Evolutionary conservation across 1,140 invertebrate genomes (phyloP).

Genomic region (Sarcophaga peregrina): DNA sequence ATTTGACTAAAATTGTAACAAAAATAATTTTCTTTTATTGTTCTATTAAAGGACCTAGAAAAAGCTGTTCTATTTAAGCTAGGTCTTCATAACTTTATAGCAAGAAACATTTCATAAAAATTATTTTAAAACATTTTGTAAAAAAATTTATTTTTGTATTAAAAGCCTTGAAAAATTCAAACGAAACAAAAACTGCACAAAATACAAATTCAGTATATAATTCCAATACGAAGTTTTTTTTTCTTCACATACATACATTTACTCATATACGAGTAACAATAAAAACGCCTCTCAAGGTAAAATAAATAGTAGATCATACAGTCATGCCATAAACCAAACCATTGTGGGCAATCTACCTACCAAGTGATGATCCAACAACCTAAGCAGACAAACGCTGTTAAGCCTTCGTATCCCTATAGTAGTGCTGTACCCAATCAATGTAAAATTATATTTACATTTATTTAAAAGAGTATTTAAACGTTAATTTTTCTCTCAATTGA

Average conservation of each 20-base stretch:
- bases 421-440: not conserved
- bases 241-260: not conserved
- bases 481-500: too few relatives aligned
- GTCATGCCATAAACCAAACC: not conserved
- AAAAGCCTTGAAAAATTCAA: conserved; percentile 35
- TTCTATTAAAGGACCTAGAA: conserved; percentile 35
- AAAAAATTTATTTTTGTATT: not conserved
- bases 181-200: conserved; percentile 5
- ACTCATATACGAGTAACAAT: too few relatives aligned
- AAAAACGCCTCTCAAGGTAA: conserved; percentile 27
- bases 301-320: conserved; percentile 32
- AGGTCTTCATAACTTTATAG: conserved; percentile 21
- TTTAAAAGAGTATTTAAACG: not conserved
- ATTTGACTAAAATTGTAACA: too few relatives aligned
- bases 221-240: conserved; percentile 26
- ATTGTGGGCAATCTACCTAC: not conserved
- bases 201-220: not conserved
- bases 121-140: not conserved
- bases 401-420: not conserved
- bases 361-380: not conserved
- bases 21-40: not conserved
- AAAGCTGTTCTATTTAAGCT: conserved; percentile 37
- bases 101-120: conserved; percentile 6
- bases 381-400: not conserved
- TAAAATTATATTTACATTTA: not conserved